Percentiles rank a stretch among this genome's conserved stretches.
phyloP scores from a whole-genome alignment of 2,888 invertebrate genomes.

The Prosapia bicincta region DNA sequence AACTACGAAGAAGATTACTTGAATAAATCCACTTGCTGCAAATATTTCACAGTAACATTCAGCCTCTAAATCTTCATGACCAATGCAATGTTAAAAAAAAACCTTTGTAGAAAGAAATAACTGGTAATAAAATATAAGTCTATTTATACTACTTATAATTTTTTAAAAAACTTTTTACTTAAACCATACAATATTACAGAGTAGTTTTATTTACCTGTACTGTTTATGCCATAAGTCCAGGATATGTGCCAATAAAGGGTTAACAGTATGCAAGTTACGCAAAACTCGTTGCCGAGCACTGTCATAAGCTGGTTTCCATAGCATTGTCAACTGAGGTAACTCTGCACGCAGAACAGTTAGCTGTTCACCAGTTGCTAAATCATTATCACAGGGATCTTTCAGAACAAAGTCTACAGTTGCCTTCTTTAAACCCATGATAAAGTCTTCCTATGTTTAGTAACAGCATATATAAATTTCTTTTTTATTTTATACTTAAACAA shows the following conservation, averaged over 20 bases:
- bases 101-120: too few relatives aligned
- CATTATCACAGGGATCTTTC: constrained; percentile 60
- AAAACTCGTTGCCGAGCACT: constrained; percentile 35
- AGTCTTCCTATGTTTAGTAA: constrained; percentile 80
- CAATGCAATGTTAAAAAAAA: too few relatives aligned
- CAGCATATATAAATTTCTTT: too few relatives aligned
- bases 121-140: too few relatives aligned
- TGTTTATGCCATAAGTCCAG: constrained; percentile 76
- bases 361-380: neutral
- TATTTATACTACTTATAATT: too few relatives aligned
- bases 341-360: constrained; percentile 8
- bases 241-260: constrained; percentile 76
- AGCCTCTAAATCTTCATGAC: too few relatives aligned
- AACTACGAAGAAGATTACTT: too few relatives aligned
- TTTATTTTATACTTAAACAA: too few relatives aligned
- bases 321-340: constrained; percentile 52
- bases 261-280: constrained; percentile 66
- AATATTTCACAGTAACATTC: too few relatives aligned
- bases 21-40: too few relatives aligned
- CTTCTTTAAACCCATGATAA: constrained; percentile 83
- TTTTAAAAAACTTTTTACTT: too few relatives aligned
- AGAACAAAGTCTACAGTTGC: constrained; percentile 90
- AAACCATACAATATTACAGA: too few relatives aligned
- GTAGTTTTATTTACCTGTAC: constrained; percentile 63
- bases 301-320: constrained; percentile 57